Base-by-base conservation (phyloP, 1,140 invertebrate genomes). In the Cataglyphis hispanica region DNA sequence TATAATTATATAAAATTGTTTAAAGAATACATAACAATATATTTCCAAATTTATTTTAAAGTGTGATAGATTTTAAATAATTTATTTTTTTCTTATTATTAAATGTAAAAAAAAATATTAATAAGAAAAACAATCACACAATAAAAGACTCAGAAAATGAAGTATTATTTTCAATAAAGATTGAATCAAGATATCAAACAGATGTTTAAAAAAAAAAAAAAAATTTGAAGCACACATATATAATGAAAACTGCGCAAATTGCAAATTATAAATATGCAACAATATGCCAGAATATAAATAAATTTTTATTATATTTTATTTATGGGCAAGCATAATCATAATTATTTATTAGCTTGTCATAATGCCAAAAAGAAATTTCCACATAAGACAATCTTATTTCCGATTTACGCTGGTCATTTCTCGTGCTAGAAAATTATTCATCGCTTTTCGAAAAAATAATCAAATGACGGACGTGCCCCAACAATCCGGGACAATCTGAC, bases 311-410 rank as follows among this genome's bases (percentile, higher is more conserved):
- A 25, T 37, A 19, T 1, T n/a, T n/a, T 19, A 67, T 22, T 22
- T 64, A 13, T 5, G 7, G 5, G 7, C 19, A 80, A 37, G 37
- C 46, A 40, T 80, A 60, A 37, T 31, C 31, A 31, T 37, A 25
- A 69, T 53, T n/a, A 37, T 16, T 67, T 31, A 37, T 53, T 7
- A 34, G 6, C 6, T 8, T 40, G 31, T 7, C 27, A 13, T 67
- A 53, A 40, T 63, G 34, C n/a, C 74, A 63, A 63, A 76, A 63
- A 61, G 56, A 76, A 27, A 7, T 61, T 61, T 61, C 11, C 25
- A 16, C 22, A 7, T 7, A 13, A 7, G 13, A n/a, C n/a, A 10
- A 27, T 4, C 31, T 56, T 58, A 50, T 56, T 80, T 22, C 22
- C 40, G 19, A 34, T 46, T 77, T 50, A 25, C 19, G 19, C 19